phyloP scores from a whole-genome alignment of 2,888 invertebrate species.

The Drosophila pseudotakahashii region DNA sequence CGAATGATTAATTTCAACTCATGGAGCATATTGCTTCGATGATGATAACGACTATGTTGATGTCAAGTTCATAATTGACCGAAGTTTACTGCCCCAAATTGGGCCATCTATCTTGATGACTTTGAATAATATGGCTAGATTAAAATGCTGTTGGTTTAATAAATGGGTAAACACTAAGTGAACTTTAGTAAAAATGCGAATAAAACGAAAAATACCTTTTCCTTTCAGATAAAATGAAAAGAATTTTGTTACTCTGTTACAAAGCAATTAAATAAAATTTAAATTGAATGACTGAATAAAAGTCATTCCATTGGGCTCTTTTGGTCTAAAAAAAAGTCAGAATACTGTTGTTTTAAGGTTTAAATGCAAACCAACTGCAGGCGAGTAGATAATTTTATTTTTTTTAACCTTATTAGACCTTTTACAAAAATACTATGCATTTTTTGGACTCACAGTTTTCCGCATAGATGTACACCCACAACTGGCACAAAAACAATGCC shows the following conservation, averaged over 20 bases:
- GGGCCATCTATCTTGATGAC: slow-evolving; percentile 15
- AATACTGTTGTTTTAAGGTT: neutral
- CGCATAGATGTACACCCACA: neutral
- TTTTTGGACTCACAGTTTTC: neutral
- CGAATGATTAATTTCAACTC: slow-evolving; percentile 52
- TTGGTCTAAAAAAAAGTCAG: no score
- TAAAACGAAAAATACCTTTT: no score
- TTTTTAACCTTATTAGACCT: neutral
- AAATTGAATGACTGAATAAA: neutral
- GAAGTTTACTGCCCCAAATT: slow-evolving; percentile 7
- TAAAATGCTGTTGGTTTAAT: neutral
- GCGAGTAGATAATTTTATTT: neutral
- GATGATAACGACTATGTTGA: slow-evolving; percentile 14
- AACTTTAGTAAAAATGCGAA: no score
- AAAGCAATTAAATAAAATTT: neutral
- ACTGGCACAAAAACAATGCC: slow-evolving; percentile 6
- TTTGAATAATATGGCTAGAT: slow-evolving; percentile 2
- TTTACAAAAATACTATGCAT: neutral
- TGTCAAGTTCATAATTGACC: slow-evolving; percentile 5
- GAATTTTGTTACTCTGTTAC: neutral
- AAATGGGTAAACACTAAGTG: neutral
- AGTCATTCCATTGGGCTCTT: no score
- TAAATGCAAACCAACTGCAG: neutral
- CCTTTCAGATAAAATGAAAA: no score
- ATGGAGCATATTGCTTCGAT: slow-evolving; percentile 2